Percentiles rank a stretch among this genome's conserved stretches.
Evolutionary conservation across 1,140 invertebrate species (phyloP).

Genomic region (Papilio dardanus): DNA sequence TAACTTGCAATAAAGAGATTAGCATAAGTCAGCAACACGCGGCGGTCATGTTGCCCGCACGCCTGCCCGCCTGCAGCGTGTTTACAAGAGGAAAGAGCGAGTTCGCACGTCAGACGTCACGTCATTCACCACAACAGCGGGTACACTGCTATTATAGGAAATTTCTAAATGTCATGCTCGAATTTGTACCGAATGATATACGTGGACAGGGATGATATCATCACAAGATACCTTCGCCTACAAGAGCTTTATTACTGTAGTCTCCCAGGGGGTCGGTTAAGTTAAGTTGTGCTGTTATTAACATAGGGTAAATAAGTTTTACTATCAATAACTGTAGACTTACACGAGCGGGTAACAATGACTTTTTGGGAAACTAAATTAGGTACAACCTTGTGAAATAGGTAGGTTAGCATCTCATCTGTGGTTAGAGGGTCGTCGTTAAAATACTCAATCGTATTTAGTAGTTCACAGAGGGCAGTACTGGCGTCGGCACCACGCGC

Average conservation of each 20-base stretch:
- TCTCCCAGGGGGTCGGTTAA: too few relatives aligned
- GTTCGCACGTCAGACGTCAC: not conserved
- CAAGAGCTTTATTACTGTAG: not conserved
- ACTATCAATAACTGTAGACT: too few relatives aligned
- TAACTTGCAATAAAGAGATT: not conserved
- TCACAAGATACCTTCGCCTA: not conserved
- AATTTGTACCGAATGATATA: not conserved
- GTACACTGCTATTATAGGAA: not conserved
- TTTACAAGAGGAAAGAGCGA: not conserved
- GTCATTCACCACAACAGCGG: not conserved
- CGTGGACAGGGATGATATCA: not conserved
- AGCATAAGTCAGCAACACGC: not conserved
- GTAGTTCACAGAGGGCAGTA: not conserved
- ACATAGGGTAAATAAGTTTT: too few relatives aligned
- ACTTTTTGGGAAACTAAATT: too few relatives aligned
- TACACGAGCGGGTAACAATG: too few relatives aligned
- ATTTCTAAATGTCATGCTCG: not conserved
- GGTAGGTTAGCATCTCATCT: not conserved
- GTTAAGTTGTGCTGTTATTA: too few relatives aligned
- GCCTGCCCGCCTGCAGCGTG: not conserved
- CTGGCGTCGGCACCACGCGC: not conserved
- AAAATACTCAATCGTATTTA: conserved; percentile 3
- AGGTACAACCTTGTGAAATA: not conserved
- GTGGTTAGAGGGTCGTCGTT: not conserved
- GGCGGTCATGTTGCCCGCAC: not conserved